Percentiles rank a stretch among this genome's conserved stretches.
phyloP scores from a whole-genome alignment of 1,140 invertebrate species.

The Mercenaria mercenaria region DNA sequence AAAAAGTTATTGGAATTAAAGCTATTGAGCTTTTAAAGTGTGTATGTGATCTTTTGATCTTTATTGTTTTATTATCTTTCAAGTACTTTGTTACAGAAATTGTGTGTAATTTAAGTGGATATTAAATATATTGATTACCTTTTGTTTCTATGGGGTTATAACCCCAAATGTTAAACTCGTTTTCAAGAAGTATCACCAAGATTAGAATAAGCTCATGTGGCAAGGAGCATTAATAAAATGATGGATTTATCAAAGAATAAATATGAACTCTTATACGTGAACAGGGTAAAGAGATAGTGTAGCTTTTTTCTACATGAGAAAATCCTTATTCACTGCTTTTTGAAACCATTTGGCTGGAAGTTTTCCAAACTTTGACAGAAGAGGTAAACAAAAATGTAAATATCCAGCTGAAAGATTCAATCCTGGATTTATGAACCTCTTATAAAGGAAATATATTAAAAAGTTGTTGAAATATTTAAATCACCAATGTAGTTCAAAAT shows the following conservation, averaged over 20 bases:
- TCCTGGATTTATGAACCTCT: slow-evolving; percentile 36
- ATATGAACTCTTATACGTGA: slow-evolving; percentile 20
- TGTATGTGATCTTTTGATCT: not conserved
- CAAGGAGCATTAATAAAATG: slow-evolving; percentile 1
- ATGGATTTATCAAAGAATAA: slow-evolving; percentile 41
- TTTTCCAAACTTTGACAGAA: slow-evolving; percentile 33
- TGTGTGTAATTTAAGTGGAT: not conserved
- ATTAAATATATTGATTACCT: slow-evolving; percentile 6
- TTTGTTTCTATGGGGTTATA: not conserved
- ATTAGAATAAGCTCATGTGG: not conserved
- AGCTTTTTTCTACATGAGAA: slow-evolving; percentile 22
- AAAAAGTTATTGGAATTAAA: not conserved
- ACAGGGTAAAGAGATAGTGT: not conserved
- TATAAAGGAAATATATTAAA: slow-evolving; percentile 37
- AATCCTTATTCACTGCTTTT: not conserved
- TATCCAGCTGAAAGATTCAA: slow-evolving; percentile 22
- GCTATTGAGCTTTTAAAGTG: not conserved
- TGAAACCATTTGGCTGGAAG: slow-evolving; percentile 11
- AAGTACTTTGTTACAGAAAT: not conserved
- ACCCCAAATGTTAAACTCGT: not conserved
- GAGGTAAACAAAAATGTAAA: slow-evolving; percentile 49
- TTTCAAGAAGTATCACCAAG: not conserved
- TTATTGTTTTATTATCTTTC: not conserved
- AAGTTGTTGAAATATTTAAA: slow-evolving; percentile 9
- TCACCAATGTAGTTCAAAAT: slow-evolving; percentile 7